These are phyloP conservation scores for Potorous gilbertii DNA, from an alignment of 2,797 vertebrate species.

Conservation along the genomic window DNA sequence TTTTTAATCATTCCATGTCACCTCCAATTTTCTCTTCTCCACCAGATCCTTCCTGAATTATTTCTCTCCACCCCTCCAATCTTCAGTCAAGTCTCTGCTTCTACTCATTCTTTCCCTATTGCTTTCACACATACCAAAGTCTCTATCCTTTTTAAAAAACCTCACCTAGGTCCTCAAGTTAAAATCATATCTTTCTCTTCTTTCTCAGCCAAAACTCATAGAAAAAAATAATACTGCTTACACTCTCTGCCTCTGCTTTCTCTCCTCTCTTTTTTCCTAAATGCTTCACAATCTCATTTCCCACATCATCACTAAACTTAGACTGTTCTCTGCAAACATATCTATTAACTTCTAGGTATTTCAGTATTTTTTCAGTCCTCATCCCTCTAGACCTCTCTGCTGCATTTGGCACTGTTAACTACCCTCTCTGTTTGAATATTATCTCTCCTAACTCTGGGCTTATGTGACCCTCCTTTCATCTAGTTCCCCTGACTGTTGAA, in stretches of 20 bases:
- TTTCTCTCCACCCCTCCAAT: background rate
- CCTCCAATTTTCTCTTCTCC: background rate
- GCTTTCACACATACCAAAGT: background rate
- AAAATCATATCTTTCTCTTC: background rate
- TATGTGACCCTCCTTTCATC: background rate
- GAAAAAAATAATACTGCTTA: background rate
- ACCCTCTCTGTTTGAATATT: background rate
- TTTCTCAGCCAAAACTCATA: background rate
- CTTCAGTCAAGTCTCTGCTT: background rate
- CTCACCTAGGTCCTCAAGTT: background rate
- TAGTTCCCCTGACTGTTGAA: background rate
- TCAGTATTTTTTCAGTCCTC: background rate
- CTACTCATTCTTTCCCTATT: background rate
- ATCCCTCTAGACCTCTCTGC: background rate
- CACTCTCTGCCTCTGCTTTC: background rate
- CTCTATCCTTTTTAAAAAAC: background rate
- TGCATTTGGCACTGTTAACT: background rate
- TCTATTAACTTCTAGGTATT: background rate
- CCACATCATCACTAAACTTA: background rate
- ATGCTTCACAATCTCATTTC: background rate
- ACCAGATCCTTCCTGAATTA: background rate
- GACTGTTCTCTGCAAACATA: background rate
- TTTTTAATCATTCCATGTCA: background rate
- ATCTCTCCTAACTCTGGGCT: background rate
- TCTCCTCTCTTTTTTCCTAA: background rate